phyloP scores from a whole-genome alignment of 2,888 invertebrate species.

The Parnassius mnemosyne region DNA sequence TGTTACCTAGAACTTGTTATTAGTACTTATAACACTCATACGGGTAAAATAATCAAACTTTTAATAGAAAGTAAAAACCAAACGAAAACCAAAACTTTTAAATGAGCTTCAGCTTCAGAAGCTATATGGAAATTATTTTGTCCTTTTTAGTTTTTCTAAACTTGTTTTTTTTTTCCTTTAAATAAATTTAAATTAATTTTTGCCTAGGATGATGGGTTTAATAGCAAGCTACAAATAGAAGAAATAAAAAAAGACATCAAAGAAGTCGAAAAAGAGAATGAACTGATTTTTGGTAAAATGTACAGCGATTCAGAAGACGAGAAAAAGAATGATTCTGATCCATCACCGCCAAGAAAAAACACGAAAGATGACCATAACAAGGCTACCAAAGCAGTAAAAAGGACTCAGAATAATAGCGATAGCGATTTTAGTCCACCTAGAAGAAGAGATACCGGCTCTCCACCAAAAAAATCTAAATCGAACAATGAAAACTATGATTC shows the following conservation, averaged over 20 bases:
- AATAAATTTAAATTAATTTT: constrained; percentile 1
- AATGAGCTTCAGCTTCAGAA: too few species aligned
- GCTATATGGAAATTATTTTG: too few species aligned
- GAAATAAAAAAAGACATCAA: constrained; percentile 65
- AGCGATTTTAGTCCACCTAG: constrained; percentile 66
- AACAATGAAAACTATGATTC: constrained; percentile 36
- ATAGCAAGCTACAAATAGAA: constrained; percentile 66
- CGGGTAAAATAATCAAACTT: too few species aligned
- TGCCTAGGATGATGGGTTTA: constrained; percentile 73
- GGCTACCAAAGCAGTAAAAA: constrained; percentile 19
- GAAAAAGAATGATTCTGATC: constrained; percentile 51
- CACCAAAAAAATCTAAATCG: constrained; percentile 21
- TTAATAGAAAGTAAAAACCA: too few species aligned
- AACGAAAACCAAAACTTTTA: too few species aligned
- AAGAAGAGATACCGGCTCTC: constrained; percentile 31
- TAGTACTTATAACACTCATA: too few species aligned
- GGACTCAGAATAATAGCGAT: constrained; percentile 41
- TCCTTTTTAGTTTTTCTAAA: too few species aligned
- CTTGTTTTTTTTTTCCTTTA: too few species aligned
- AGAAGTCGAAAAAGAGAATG: constrained; percentile 66
- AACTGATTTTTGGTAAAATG: constrained; percentile 72
- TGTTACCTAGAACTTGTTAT: too few species aligned
- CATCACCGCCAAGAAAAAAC: constrained; percentile 40
- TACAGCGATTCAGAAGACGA: constrained; percentile 75
- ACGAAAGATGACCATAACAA: constrained; percentile 25